A percentile compares a stretch with the other conserved stretches of the same genome.
phyloP scores from a whole-genome alignment of 2,797 vertebrate genomes.

The Sebastiscus albofasciatus region DNA sequence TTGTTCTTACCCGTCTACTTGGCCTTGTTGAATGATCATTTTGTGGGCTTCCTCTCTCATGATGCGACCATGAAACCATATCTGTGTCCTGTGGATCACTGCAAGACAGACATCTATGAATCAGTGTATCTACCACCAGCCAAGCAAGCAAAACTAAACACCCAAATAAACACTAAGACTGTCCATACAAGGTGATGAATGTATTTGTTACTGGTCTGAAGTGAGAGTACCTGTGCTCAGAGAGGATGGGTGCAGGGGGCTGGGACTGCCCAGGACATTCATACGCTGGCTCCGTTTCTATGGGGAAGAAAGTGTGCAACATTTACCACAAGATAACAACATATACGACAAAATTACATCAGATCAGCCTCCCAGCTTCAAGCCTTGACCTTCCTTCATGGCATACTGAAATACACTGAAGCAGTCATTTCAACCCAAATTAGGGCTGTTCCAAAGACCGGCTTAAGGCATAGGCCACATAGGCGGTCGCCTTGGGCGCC shows the following conservation, averaged over 20 bases:
- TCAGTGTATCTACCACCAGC: neutral
- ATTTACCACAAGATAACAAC: neutral
- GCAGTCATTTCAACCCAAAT: neutral
- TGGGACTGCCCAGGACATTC: conserved; percentile 93
- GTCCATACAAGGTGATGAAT: neutral
- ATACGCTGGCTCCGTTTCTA: conserved; percentile 96
- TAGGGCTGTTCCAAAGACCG: neutral
- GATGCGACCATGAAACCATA: conserved; percentile 98
- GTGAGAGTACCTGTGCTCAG: conserved; percentile 90
- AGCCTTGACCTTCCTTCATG: neutral
- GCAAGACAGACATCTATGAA: conserved; percentile 5
- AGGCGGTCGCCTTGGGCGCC: too few species aligned
- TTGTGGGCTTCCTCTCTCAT: conserved; percentile 96
- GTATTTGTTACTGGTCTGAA: neutral
- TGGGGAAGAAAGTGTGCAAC: neutral
- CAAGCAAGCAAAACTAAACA: neutral
- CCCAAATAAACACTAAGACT: neutral
- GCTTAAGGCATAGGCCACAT: too few species aligned
- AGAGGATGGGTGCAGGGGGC: conserved; percentile 91
- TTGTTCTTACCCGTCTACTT: conserved; percentile 92
- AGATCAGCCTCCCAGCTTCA: neutral
- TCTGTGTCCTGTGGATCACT: conserved; percentile 97
- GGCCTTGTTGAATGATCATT: conserved; percentile 97
- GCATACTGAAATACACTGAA: neutral
- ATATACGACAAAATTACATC: neutral